Evolutionary conservation across 2,113 vertebrate species (phyloP).

Genomic region (Cinclus mexicanus): DNA sequence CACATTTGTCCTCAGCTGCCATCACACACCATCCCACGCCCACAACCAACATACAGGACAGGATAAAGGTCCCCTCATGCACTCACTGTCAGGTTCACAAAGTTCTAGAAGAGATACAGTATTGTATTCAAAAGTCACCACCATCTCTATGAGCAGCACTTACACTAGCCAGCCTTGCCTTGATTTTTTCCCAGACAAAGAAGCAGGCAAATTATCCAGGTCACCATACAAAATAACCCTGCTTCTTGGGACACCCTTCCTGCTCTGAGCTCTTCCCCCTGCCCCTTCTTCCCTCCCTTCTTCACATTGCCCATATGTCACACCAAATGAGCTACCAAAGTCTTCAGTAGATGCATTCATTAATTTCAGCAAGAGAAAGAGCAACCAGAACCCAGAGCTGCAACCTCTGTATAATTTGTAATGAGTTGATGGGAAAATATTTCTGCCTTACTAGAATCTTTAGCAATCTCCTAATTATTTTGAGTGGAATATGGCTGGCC

Average conservation of each 20-base stretch:
- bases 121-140: neutral
- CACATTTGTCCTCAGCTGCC: neutral
- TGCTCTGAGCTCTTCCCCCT: neutral
- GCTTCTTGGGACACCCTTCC: neutral
- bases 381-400: constrained; percentile 27
- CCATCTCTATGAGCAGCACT: neutral
- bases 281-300: neutral
- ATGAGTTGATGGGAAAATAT: constrained; percentile 65
- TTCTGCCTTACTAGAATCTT: constrained; percentile 69
- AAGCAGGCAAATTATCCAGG: neutral
- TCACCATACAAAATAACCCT: neutral
- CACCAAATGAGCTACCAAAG: constrained; percentile 56
- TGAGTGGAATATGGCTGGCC: neutral
- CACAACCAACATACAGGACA: neutral
- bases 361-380: constrained; percentile 47
- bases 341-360: neutral
- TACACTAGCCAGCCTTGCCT: neutral
- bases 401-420: constrained; percentile 57
- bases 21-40: neutral
- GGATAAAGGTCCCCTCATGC: neutral
- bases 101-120: neutral
- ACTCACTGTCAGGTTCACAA: neutral
- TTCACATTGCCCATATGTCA: neutral
- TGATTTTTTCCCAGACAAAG: neutral
- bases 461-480: constrained; percentile 10